These are phyloP conservation scores for Parauchenoglanis punctatus DNA, from an alignment of 2,797 vertebrate species.

Conservation along the genomic window DNA sequence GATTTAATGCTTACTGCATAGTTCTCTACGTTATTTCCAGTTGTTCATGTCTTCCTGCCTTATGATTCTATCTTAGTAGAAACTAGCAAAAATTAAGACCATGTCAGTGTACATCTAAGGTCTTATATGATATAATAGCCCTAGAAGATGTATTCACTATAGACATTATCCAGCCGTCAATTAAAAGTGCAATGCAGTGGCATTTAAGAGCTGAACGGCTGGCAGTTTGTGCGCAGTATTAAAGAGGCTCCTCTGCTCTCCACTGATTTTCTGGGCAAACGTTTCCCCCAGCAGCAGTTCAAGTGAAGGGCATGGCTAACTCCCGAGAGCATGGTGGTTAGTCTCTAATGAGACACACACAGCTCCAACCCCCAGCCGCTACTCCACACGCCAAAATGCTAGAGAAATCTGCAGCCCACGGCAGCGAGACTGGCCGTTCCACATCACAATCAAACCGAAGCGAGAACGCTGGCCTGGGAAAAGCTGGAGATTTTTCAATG, in stretches of 20 bases:
- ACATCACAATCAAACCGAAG: constrained; percentile 32
- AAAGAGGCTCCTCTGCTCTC: constrained; percentile 30
- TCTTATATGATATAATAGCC: constrained; percentile 19
- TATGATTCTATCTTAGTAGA: not conserved
- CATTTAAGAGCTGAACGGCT: constrained; percentile 63
- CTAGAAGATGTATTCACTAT: constrained; percentile 45
- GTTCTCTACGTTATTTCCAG: not conserved
- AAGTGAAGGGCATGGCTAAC: constrained; percentile 51
- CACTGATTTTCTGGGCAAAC: constrained; percentile 64
- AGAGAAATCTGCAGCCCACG: constrained; percentile 56
- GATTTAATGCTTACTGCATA: not conserved
- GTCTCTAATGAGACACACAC: constrained; percentile 73
- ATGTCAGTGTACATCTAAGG: not conserved
- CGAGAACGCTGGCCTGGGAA: constrained; percentile 17
- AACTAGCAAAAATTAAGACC: not conserved
- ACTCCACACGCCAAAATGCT: constrained; percentile 23
- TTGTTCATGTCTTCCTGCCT: too few species aligned
- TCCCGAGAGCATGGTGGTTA: constrained; percentile 68
- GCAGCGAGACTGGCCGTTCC: constrained; percentile 52
- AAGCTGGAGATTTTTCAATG: not conserved
- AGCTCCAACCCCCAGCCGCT: constrained; percentile 44
- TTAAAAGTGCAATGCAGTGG: constrained; percentile 53
- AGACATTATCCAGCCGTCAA: constrained; percentile 67
- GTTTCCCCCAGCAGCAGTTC: constrained; percentile 60
- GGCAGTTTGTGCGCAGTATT: constrained; percentile 25